These are phyloP conservation scores for Temnothorax unifasciatus DNA, from an alignment of 2,888 invertebrate genomes.

Conservation along the genomic window DNA sequence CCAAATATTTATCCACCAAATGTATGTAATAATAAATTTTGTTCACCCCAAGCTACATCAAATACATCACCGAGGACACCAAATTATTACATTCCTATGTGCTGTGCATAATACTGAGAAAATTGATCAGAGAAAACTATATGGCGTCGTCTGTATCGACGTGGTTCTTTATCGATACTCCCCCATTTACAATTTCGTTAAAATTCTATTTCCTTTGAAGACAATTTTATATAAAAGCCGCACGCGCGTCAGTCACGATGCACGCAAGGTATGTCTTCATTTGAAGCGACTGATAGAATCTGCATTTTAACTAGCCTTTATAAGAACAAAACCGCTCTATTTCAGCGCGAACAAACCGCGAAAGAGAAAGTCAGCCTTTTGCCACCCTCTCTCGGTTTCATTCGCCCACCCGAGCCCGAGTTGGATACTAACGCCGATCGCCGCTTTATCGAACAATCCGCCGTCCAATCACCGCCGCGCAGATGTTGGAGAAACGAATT, in stretches of 20 bases:
- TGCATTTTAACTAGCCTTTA: constrained; percentile 80
- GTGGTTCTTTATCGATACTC: not conserved
- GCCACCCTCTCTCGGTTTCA: constrained; percentile 32
- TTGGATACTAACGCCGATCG: constrained; percentile 51
- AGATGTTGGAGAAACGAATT: constrained; percentile 76
- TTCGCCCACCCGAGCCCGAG: constrained; percentile 23
- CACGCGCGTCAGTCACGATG: constrained; percentile 9
- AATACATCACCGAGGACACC: not conserved
- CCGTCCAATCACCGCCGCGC: constrained; percentile 74
- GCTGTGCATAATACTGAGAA: not conserved
- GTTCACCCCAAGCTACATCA: not conserved
- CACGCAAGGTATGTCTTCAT: constrained; percentile 26
- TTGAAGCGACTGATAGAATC: constrained; percentile 71
- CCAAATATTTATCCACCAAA: not conserved
- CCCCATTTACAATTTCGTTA: not conserved
- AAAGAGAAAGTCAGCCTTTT: constrained; percentile 40
- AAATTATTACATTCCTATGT: not conserved
- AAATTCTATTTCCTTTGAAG: constrained; percentile 33
- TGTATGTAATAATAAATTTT: not conserved
- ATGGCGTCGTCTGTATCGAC: not conserved
- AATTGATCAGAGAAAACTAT: constrained; percentile 2
- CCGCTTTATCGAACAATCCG: constrained; percentile 71
- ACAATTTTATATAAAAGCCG: constrained; percentile 33
- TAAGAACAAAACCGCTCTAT: constrained; percentile 58
- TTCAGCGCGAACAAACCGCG: constrained; percentile 41